A percentile compares a stretch with the other conserved stretches of the same genome.
Conservation (phyloP, 2,113 vertebrate species). For the Antechinus flavipes region DNA sequence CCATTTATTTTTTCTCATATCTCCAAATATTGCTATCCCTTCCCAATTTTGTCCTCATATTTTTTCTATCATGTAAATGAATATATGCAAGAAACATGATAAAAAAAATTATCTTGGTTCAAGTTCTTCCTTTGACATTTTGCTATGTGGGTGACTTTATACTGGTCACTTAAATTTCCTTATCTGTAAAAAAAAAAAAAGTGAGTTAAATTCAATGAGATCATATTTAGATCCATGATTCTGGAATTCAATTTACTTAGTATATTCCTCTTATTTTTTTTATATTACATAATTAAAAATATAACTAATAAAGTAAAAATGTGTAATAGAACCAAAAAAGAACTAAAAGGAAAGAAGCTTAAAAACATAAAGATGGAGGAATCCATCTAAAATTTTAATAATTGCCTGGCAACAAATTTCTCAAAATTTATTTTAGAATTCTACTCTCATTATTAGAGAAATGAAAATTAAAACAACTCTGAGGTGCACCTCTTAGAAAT, state of each 20-base stretch:
- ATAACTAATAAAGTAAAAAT: background rate
- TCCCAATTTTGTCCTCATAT: background rate
- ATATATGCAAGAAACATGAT: slow-evolving; percentile 7
- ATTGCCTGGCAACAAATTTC: background rate
- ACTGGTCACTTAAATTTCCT: slow-evolving; percentile 18
- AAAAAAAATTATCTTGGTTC: background rate
- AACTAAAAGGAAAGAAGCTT: background rate
- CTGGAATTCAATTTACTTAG: background rate
- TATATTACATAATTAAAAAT: background rate
- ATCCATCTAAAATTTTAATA: background rate
- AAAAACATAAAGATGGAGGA: background rate
- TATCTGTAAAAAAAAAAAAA: background rate
- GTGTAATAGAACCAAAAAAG: too few relatives aligned
- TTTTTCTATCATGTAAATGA: background rate
- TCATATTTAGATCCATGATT: background rate
- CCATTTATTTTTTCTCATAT: background rate
- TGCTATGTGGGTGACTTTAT: background rate
- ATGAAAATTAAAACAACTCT: background rate
- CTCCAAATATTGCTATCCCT: background rate
- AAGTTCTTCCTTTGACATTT: background rate
- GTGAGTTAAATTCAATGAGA: background rate
- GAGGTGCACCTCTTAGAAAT: background rate
- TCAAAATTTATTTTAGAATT: background rate
- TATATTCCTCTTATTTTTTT: background rate
- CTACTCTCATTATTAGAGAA: background rate